A percentile compares a stretch with the other conserved stretches of the same genome.
These are phyloP conservation scores for Saccostrea cuccullata DNA, from an alignment of 1,140 invertebrate species.

Conservation along the genomic window DNA sequence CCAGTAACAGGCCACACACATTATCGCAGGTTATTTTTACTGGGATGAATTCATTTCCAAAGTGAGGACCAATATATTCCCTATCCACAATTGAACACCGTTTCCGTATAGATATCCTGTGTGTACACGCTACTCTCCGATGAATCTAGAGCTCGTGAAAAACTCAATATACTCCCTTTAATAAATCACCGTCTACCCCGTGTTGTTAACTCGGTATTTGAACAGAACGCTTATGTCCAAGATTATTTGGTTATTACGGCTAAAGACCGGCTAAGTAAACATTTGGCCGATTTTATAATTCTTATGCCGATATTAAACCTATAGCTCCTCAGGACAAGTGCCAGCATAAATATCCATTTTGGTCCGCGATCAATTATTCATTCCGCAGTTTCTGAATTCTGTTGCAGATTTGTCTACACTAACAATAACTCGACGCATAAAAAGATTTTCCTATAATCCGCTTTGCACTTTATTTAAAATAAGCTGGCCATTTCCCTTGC, in stretches of 20 bases:
- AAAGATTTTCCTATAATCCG: neutral
- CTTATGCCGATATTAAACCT: slow-evolving; percentile 36
- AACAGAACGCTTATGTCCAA: neutral
- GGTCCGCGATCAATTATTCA: slow-evolving; percentile 19
- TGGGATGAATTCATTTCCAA: neutral
- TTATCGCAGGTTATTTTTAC: neutral
- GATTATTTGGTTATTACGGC: slow-evolving; percentile 2
- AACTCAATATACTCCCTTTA: slow-evolving; percentile 25
- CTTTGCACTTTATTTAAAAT: neutral
- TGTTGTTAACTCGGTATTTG: neutral
- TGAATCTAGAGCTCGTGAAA: neutral
- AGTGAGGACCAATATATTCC: neutral
- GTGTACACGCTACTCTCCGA: neutral
- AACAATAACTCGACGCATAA: neutral
- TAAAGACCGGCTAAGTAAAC: slow-evolving; percentile 4
- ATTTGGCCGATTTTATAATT: slow-evolving; percentile 31
- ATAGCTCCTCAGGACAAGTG: neutral
- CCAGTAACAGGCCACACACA: neutral
- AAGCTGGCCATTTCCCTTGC: neutral
- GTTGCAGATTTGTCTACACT: neutral
- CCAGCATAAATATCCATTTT: slow-evolving; percentile 21
- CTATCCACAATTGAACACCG: slow-evolving; percentile 10
- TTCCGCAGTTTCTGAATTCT: neutral
- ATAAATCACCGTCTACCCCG: neutral
- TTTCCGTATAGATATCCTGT: neutral